These are phyloP conservation scores for Emberiza fucata DNA, from an alignment of 2,113 vertebrate genomes.

Conservation along the genomic window DNA sequence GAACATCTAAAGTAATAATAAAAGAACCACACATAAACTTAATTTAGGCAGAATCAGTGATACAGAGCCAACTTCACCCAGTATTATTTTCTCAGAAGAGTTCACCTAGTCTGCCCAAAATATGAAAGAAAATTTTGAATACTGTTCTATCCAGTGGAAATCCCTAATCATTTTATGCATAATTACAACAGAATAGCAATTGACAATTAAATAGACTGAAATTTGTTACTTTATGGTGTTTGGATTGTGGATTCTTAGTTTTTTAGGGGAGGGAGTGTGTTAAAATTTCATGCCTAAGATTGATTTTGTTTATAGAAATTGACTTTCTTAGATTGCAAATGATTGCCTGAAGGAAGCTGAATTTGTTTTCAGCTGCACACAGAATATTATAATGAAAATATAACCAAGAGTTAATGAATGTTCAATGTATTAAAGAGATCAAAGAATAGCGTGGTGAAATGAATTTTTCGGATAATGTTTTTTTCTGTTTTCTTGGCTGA, in stretches of 20 bases:
- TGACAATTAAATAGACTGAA: not conserved
- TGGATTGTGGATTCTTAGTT: not conserved
- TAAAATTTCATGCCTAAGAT: slow-evolving; percentile 56
- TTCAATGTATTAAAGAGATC: slow-evolving; percentile 30
- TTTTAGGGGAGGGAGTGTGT: not conserved
- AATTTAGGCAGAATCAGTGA: not conserved
- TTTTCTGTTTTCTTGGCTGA: slow-evolving; percentile 35
- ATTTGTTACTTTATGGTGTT: not conserved
- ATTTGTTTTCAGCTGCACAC: slow-evolving; percentile 40
- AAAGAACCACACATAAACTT: not conserved
- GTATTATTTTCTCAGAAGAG: not conserved
- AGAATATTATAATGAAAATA: slow-evolving; percentile 66
- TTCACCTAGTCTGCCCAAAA: not conserved
- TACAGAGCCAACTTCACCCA: not conserved
- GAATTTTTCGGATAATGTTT: slow-evolving; percentile 9
- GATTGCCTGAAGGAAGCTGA: slow-evolving; percentile 52
- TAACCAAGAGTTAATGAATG: slow-evolving; percentile 68
- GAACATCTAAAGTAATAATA: not conserved
- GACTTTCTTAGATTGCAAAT: slow-evolving; percentile 55
- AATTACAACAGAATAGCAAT: not conserved
- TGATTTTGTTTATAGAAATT: slow-evolving; percentile 63
- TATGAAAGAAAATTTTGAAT: not conserved
- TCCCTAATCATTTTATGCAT: not conserved
- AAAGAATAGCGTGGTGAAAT: slow-evolving; percentile 47
- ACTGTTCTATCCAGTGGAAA: not conserved